These are phyloP conservation scores for Glandiceps talaboti DNA, from an alignment of 53 echinoderm and acorn worm genomes.

Conservation along the genomic window DNA sequence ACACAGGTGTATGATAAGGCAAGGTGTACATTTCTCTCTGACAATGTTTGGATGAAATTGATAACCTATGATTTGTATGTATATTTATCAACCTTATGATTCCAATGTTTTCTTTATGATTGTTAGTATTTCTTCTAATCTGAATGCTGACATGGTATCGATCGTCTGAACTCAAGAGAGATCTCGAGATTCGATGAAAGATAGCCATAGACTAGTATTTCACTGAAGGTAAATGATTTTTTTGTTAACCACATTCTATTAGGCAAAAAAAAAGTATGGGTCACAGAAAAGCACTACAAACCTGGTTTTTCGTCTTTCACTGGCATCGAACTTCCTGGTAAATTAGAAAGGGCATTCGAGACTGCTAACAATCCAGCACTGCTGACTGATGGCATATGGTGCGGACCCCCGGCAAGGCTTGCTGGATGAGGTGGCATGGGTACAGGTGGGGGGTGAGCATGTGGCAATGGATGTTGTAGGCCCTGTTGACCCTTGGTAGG, in stretches of 20 bases:
- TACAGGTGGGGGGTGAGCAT: slow-evolving; percentile 92
- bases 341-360: slow-evolving; percentile 41
- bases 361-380: slow-evolving; percentile 66
- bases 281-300: not conserved
- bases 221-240: too few relatives aligned
- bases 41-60: too few relatives aligned
- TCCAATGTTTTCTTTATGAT: too few relatives aligned
- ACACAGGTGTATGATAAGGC: too few relatives aligned
- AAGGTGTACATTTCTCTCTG: too few relatives aligned
- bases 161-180: not conserved
- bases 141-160: not conserved
- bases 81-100: too few relatives aligned
- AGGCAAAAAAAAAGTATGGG: not conserved
- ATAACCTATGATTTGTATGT: too few relatives aligned
- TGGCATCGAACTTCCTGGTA: not conserved
- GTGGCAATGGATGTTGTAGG: slow-evolving; percentile 93
- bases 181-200: too few relatives aligned
- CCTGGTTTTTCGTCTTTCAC: not conserved
- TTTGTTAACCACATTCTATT: too few relatives aligned
- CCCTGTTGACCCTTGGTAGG: slow-evolving; percentile 8
- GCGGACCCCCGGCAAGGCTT: slow-evolving; percentile 33
- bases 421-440: slow-evolving; percentile 97
- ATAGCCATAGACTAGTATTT: not conserved
- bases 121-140: too few relatives aligned
- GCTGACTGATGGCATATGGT: slow-evolving; percentile 42